Evolutionary conservation across 2,888 invertebrate species (phyloP), one percentile per base, ranked within the genome.

Genomic region (Lasioglossum vierecki): DNA sequence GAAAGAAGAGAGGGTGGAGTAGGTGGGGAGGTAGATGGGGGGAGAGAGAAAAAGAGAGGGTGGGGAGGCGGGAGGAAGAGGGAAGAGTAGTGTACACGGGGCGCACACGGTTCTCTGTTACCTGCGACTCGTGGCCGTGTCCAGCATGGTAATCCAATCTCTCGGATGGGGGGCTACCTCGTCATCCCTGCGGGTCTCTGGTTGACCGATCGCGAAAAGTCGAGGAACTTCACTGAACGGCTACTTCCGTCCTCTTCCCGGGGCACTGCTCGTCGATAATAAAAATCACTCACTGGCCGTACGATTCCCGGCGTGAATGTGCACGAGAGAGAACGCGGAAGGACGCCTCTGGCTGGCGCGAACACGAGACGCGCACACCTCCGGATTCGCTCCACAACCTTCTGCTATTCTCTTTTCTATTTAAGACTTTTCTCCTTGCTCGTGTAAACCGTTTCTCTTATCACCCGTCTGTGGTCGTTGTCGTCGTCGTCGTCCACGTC

Each of bases 81-180:
- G 66, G 71, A 72, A 71, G 77, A 76, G 82, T 76, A 78, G 74
- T 72, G 74, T 86, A 81, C 80, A 88, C 73, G 80, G 79, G 87
- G 83, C 85, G 83, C 82, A 85, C 88, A 83, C 87, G 86, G 86
- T 86, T 87, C 83, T 88, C 84, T 84, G 89, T 93, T 93, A 94
- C 94, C 94, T 93, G 93, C 79, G 88, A 93, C 92, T 92, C 92
- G 94, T 92, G 92, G 92, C 92, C 91, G 93, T 92, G 92, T 93
- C 91, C 92, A 93, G 94, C 94, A 94, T 94, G 93, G 93, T 94
- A 94, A 93, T 93, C 93, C 77, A 85, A 85, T 81, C 83, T 82
- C 73, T 77, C 75, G 87, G 81, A 83, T 84, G 84, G 87, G 80
- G 82, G 76, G 83, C 84, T 90, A 90, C 83, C 88, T 90, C 85